Percentiles rank a stretch among this genome's conserved stretches.
Evolutionary conservation across 2,797 vertebrate species (phyloP).

Genomic region (Chelmon rostratus): DNA sequence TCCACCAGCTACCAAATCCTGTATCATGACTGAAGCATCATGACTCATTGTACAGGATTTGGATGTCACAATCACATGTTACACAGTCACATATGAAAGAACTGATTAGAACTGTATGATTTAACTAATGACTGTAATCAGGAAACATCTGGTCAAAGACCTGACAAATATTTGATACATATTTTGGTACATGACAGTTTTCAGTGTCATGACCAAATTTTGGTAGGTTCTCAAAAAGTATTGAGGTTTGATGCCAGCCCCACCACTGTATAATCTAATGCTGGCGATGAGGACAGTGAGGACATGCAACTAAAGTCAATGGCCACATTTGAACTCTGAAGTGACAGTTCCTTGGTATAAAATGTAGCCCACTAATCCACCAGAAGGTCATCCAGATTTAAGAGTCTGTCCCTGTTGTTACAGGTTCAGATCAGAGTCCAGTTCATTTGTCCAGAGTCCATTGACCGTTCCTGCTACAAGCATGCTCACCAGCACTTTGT

Average conservation of each 20-base stretch:
- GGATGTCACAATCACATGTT: no score
- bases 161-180: no score
- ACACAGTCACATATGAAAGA: no score
- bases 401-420: conserved; percentile 11
- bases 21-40: neutral
- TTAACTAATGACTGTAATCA: no score
- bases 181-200: no score
- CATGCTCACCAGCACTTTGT: conserved; percentile 73
- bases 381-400: neutral
- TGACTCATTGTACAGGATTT: neutral
- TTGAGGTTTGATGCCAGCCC: no score
- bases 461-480: conserved; percentile 74
- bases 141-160: no score
- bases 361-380: no score
- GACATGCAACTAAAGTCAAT: neutral
- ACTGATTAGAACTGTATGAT: no score
- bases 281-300: neutral
- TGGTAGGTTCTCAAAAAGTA: no score
- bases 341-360: neutral
- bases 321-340: neutral
- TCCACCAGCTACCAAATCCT: no score
- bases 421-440: conserved; percentile 82
- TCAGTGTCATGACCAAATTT: no score
- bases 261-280: neutral
- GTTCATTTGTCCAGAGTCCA: conserved; percentile 80